A percentile compares a stretch with the other conserved stretches of the same genome.
phyloP scores from a whole-genome alignment of 2,888 invertebrate species.

The Acleris sparsana region DNA sequence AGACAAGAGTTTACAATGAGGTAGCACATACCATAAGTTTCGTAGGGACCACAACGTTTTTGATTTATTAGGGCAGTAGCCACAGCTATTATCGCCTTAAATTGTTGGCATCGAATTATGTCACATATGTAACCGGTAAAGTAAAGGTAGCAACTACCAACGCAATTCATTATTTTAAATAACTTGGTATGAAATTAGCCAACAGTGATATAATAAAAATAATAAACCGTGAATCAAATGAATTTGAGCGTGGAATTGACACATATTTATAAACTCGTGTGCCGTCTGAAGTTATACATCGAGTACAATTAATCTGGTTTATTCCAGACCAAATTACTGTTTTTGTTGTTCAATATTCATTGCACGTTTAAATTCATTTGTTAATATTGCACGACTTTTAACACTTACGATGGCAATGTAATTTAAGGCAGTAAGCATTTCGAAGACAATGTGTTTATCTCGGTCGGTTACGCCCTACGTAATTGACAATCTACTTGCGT shows the following conservation, averaged over 20 bases:
- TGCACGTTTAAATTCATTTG: too few species aligned
- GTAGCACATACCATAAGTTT: too few species aligned
- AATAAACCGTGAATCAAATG: slow-evolving; percentile 10
- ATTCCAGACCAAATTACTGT: not conserved
- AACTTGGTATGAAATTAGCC: not conserved
- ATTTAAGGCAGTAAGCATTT: too few species aligned
- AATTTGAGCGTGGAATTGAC: slow-evolving; percentile 1
- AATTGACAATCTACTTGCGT: slow-evolving; percentile 6
- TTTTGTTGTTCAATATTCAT: too few species aligned
- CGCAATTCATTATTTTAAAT: not conserved
- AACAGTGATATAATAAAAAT: not conserved
- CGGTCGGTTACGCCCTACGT: not conserved
- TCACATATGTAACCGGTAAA: not conserved
- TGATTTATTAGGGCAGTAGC: too few species aligned
- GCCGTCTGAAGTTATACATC: slow-evolving; percentile 11
- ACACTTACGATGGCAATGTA: too few species aligned
- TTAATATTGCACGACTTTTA: too few species aligned
- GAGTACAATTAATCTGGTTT: slow-evolving; percentile 4
- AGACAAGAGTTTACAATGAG: too few species aligned
- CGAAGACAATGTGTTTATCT: too few species aligned
- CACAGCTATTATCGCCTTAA: not conserved
- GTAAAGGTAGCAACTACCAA: too few species aligned
- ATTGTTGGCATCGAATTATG: not conserved
- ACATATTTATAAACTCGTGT: slow-evolving; percentile 7
- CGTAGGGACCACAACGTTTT: too few species aligned